A percentile compares a stretch with the other conserved stretches of the same genome.
Conservation (phyloP, 2,797 vertebrate genomes). For the Clarias platycephalus region DNA sequence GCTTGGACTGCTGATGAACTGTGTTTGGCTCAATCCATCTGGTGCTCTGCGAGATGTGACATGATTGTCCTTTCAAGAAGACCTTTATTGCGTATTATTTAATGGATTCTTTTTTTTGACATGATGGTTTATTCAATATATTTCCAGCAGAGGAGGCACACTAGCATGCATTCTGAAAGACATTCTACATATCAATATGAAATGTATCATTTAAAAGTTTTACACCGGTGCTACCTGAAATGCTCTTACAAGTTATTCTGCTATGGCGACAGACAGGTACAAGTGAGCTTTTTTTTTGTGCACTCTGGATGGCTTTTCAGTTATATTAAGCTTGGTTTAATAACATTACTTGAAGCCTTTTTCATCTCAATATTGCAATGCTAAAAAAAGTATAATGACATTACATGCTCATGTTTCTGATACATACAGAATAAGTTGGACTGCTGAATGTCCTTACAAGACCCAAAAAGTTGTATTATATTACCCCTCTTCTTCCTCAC, state of each 20-base stretch:
- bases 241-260: background rate
- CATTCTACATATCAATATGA: background rate
- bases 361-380: background rate
- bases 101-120: background rate
- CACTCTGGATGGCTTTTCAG: background rate
- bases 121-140: background rate
- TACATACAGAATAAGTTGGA: background rate
- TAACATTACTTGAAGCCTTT: background rate
- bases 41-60: background rate
- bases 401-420: background rate
- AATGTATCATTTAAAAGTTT: conserved; percentile 9
- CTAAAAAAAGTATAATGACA: background rate
- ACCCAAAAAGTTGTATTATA: background rate
- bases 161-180: background rate
- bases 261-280: background rate
- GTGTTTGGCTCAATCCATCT: conserved; percentile 1
- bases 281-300: background rate
- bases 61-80: conserved; percentile 10
- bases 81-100: conserved; percentile 1
- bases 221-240: background rate
- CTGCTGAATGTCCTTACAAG: background rate
- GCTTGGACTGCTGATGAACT: conserved; percentile 9
- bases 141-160: background rate
- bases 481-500: background rate
- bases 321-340: background rate